Evolutionary conservation across 2,888 invertebrate genomes (phyloP).

Genomic region (Troglohyphantes excavatus): DNA sequence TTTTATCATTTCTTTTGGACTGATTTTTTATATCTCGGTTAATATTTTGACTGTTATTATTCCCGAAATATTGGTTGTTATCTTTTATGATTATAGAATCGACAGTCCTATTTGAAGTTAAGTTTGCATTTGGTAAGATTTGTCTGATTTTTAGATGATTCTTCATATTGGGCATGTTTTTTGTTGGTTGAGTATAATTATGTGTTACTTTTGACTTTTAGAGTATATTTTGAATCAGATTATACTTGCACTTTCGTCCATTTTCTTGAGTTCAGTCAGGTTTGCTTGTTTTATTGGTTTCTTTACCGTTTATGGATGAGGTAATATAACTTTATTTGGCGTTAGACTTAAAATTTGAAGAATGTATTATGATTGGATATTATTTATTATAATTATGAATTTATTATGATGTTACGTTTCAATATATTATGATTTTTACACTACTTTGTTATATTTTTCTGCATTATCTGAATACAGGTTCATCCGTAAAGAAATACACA

Average conservation of each 20-base stretch:
- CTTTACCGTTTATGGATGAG: conserved; percentile 77
- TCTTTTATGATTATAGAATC: conserved; percentile 5
- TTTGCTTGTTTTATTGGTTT: conserved; percentile 75
- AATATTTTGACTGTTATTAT: conserved; percentile 30
- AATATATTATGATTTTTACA: not conserved
- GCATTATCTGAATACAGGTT: not conserved
- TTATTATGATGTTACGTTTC: too few species aligned
- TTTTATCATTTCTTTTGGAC: conserved; percentile 34
- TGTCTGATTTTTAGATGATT: conserved; percentile 1
- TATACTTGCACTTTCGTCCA: conserved; percentile 17
- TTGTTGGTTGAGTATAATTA: conserved; percentile 40
- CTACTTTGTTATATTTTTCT: conserved; percentile 17
- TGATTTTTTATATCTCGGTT: conserved; percentile 14
- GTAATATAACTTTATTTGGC: conserved; percentile 53
- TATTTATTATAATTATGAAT: too few species aligned
- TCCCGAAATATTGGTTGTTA: conserved; percentile 32
- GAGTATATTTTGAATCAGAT: conserved; percentile 17
- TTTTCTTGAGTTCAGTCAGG: conserved; percentile 43
- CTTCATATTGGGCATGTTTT: conserved; percentile 30
- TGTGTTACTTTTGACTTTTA: conserved; percentile 13
- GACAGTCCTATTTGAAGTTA: conserved; percentile 15
- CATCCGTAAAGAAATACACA: too few species aligned
- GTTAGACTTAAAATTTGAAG: conserved; percentile 11
- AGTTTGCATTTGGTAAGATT: conserved; percentile 13
- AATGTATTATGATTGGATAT: too few species aligned